Percentiles rank a stretch among this genome's conserved stretches.
Conservation (phyloP, 92 coral and sea anemone species). For the Porites cylindrica region DNA sequence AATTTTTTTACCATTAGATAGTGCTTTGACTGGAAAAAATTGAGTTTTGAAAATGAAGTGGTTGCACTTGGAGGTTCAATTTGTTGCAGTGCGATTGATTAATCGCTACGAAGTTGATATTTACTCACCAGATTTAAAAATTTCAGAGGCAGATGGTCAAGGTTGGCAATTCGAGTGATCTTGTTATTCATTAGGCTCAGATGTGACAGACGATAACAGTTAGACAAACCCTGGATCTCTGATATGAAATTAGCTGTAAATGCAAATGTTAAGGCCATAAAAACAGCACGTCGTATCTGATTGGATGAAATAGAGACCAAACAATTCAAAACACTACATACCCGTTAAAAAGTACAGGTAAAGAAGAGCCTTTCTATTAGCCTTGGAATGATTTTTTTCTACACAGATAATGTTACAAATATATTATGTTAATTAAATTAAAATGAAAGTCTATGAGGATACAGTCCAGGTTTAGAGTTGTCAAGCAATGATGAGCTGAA, state of each 20-base stretch:
- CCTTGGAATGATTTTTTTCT: too few relatives aligned
- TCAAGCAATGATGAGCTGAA: conserved; percentile 80
- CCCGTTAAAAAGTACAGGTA: too few relatives aligned
- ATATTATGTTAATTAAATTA: neutral
- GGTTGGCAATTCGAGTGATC: conserved; percentile 76
- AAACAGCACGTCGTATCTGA: too few relatives aligned
- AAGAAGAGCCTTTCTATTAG: too few relatives aligned
- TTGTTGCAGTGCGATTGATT: too few relatives aligned
- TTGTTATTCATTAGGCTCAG: conserved; percentile 84
- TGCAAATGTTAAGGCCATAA: neutral
- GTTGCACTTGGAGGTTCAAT: too few relatives aligned
- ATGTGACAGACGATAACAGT: conserved; percentile 76
- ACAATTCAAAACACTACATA: too few relatives aligned
- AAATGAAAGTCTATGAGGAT: conserved; percentile 62
- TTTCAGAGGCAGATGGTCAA: conserved; percentile 80
- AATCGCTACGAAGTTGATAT: neutral
- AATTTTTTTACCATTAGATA: too few relatives aligned
- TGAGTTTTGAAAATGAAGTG: too few relatives aligned
- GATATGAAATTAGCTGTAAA: conserved; percentile 78
- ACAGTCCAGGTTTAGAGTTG: conserved; percentile 82
- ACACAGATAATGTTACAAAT: neutral
- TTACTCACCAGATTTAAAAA: conserved; percentile 78
- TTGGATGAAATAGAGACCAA: too few relatives aligned
- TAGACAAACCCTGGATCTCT: conserved; percentile 87
- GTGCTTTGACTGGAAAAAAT: too few relatives aligned